Evolutionary conservation across 2,888 invertebrate genomes (phyloP).

Genomic region (Pecten maximus): DNA sequence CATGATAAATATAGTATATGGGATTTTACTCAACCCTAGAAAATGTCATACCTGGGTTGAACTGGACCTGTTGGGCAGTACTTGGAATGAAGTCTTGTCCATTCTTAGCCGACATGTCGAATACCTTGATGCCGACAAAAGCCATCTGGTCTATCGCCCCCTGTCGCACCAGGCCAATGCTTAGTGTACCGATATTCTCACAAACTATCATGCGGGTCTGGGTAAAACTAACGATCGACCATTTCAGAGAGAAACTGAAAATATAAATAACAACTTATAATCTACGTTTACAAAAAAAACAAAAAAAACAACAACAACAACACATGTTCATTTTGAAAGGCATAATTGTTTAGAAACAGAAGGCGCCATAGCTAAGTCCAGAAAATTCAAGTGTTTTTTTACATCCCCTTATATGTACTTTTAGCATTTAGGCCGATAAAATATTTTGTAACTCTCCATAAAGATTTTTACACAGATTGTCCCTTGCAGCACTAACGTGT

Average conservation of each 20-base stretch:
- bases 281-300: not conserved
- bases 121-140: conserved; percentile 74
- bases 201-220: conserved; percentile 77
- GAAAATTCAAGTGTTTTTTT: too few relatives aligned
- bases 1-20: too few relatives aligned
- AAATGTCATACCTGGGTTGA: conserved; percentile 75
- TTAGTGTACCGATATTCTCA: conserved; percentile 79
- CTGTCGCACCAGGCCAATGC: conserved; percentile 70
- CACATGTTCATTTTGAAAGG: too few relatives aligned
- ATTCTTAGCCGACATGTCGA: conserved; percentile 76
- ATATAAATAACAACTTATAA: not conserved
- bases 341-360: too few relatives aligned
- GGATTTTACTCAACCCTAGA: too few relatives aligned
- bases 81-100: conserved; percentile 76
- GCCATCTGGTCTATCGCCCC: conserved; percentile 74
- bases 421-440: too few relatives aligned
- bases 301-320: not conserved
- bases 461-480: too few relatives aligned
- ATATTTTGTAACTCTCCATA: too few relatives aligned
- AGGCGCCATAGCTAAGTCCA: too few relatives aligned
- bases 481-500: too few relatives aligned
- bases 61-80: conserved; percentile 76
- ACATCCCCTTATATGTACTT: too few relatives aligned
- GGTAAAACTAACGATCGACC: conserved; percentile 76
- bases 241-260: conserved; percentile 72